Conservation (phyloP, 2,888 invertebrate genomes). For the Erebia aethiops region DNA sequence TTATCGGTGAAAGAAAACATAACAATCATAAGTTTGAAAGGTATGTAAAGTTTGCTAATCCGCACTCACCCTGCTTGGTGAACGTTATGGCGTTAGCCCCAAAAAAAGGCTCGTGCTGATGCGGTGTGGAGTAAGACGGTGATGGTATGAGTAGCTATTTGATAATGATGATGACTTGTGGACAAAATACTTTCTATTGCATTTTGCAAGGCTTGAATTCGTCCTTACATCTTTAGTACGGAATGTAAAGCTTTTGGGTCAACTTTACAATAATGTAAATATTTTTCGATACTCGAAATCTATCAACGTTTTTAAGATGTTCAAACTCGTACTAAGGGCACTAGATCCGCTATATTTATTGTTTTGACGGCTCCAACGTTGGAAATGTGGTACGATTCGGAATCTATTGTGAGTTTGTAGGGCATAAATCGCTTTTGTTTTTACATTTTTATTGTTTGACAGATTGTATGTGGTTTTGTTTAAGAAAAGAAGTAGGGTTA, state of each 20-base stretch:
- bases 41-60: too few species aligned
- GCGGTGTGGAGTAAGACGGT: too few species aligned
- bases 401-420: conserved; percentile 16
- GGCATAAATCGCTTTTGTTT: conserved; percentile 19
- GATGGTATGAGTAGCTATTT: too few species aligned
- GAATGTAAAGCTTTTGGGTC: not conserved
- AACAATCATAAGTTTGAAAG: too few species aligned
- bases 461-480: conserved; percentile 2
- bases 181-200: too few species aligned
- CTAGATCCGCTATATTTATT: conserved; percentile 47
- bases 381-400: conserved; percentile 10
- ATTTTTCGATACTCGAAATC: not conserved
- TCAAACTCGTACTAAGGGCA: conserved; percentile 13
- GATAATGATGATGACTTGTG: too few species aligned
- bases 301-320: not conserved
- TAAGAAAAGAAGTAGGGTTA: conserved; percentile 12
- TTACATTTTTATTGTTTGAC: conserved; percentile 6
- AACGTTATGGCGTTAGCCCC: too few species aligned
- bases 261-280: not conserved
- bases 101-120: too few species aligned
- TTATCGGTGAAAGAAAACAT: too few species aligned
- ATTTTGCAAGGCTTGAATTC: too few species aligned
- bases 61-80: too few species aligned
- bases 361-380: conserved; percentile 49
- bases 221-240: too few species aligned